These are phyloP conservation scores for Pissodes strobi DNA, from an alignment of 1,140 invertebrate species.

Conservation along the genomic window DNA sequence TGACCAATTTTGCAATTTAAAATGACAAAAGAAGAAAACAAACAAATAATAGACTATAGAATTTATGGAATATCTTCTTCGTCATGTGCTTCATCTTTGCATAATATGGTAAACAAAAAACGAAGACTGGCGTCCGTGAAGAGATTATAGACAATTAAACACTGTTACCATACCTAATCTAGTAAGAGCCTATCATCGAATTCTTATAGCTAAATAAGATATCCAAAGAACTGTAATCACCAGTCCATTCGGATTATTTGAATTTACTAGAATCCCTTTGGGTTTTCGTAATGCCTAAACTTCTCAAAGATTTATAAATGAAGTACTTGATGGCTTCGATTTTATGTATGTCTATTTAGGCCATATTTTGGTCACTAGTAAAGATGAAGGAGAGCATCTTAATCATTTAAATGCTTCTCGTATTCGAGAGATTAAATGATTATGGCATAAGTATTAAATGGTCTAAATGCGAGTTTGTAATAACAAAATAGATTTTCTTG, in stretches of 20 bases:
- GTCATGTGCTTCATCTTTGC: no score
- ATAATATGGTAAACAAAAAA: no score
- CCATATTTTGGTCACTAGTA: background rate
- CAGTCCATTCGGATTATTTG: constrained; percentile 53
- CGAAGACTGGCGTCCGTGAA: no score
- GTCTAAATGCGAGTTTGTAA: background rate
- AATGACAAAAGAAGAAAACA: no score
- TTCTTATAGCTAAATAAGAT: constrained; percentile 50
- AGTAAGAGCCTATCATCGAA: constrained; percentile 58
- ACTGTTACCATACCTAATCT: no score
- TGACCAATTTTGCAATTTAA: no score
- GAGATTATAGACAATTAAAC: no score
- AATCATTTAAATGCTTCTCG: background rate
- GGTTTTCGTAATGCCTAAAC: background rate
- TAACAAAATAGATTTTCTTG: background rate
- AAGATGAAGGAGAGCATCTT: background rate
- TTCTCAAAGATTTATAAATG: background rate
- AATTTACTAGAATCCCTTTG: constrained; percentile 24
- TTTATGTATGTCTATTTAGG: background rate
- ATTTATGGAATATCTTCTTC: no score
- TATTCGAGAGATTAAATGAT: background rate
- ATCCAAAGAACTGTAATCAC: constrained; percentile 51
- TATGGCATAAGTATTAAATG: background rate
- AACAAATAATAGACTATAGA: no score
- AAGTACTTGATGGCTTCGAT: background rate